Evolutionary conservation across 1,140 invertebrate species (phyloP), one percentile per base, ranked within the genome.

Genomic region (Neodiprion virginianus): DNA sequence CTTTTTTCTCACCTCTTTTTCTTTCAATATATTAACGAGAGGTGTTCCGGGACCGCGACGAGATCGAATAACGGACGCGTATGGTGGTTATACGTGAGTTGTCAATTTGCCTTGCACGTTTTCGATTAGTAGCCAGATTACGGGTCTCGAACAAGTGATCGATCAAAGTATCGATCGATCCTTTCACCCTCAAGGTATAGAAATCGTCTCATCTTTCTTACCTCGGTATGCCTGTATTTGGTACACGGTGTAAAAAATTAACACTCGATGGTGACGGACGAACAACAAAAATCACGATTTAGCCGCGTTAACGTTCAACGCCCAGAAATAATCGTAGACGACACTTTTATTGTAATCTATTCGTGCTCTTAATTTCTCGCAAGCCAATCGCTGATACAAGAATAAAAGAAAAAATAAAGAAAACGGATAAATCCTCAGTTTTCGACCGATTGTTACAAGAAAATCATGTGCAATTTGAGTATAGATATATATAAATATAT

Each of bases 1-100:
- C 65, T n/a, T 72, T 48, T 66, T 72, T 72, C 12, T 73, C 49
- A 40, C 47, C 71, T 40, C 72, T 48, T 10, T 50, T 28, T n/a
- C 8, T 53, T 48, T 65, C 17, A 61, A 40, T 48, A 48, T 40
- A 17, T n/a, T 48, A 14, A 11, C 61, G 67, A 66, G 72, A 72
- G 28, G 28, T 40, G 28, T 40, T 40, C 28, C 53, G 53, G n/a
- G 11, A 14, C 53, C 8, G 53, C 4, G 53, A 14, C n/a, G 53
- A 61, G 11, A 61, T 61, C 53, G 53, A 61, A 61, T 61, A 61
- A 61, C 53, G 53, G 53, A 61, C 5, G n/a, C 53, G 28, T 40
- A 40, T 40, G 53, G 53, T 14, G 53, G 53, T 61, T 40, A 40
- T 61, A 61, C 53, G 53, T 14, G 53, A 61, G 53, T 61, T 61